Evolutionary conservation across 2,113 vertebrate genomes (phyloP), one percentile per base, ranked within the genome.

Genomic region (Microtus ochrogaster): DNA sequence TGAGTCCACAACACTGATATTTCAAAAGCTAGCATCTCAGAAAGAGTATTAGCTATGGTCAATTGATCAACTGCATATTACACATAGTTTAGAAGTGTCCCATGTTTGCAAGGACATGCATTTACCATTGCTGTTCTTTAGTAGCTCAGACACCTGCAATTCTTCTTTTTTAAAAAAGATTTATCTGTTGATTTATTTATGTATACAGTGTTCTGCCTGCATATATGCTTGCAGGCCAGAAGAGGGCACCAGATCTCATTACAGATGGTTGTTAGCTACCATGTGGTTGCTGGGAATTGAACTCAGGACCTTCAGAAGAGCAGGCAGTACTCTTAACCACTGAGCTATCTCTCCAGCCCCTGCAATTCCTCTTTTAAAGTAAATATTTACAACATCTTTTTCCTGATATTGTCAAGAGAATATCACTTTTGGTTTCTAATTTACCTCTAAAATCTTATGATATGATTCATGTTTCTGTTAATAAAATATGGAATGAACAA

Each of bases 341-440:
- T 55, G 55, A 55, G 55, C 55, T 1, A 55, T 55, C 16, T 55
- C 4, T 55, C 16, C 55, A 55, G 55, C 5, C 55, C 4, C 36
- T 47, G 13, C 36, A 14, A 33, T 76, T 13, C 17, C 55, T 88
- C 41, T 89, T 70, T 33, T 66, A 84, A 39, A 86, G 22, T 7
- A 84, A 81, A 92, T 2, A 63, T 2, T 85, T 84, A 21, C 19
- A 90, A 90, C 39, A 82, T 44, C 55, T 58, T 90, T 2, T 92
- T 96, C 92, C 68, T n/a, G 33, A 83, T 87, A 88, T 89, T 89
- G 66, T 89, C 47, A 95, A 73, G 61, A 19, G 92, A 79, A 87
- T 11, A 77, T 70, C 44, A 28, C 1, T 39, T 90, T 94, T 22
- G 92, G 30, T 90, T 68, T 94, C 21, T 84, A 92, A 44, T 95